phyloP scores from a whole-genome alignment of 2,797 vertebrate species.

The Semaprochilodus insignis region DNA sequence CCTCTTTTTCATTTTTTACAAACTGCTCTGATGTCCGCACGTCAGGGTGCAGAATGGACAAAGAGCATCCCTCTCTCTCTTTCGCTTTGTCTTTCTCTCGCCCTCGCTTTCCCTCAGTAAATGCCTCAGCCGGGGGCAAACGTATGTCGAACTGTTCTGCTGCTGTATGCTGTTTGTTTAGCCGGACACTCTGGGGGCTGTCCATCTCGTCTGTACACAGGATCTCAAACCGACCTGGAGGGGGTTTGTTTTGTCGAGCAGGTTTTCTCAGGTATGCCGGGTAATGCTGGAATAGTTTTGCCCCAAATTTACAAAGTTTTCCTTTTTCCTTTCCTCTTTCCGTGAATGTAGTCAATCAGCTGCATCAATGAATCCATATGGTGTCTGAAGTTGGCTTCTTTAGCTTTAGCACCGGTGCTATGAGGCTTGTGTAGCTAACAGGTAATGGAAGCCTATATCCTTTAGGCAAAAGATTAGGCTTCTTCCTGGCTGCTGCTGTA shows the following conservation, averaged over 20 bases:
- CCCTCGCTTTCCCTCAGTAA: neutral
- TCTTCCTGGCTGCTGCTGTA: too few species aligned
- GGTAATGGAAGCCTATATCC: too few species aligned
- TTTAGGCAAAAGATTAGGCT: too few species aligned
- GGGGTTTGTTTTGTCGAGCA: neutral
- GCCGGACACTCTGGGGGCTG: neutral
- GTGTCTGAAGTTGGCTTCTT: too few species aligned
- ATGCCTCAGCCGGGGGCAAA: neutral
- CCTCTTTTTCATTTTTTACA: neutral
- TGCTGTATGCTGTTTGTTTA: neutral
- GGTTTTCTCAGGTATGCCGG: neutral
- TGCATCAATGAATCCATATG: neutral
- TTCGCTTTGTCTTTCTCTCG: neutral
- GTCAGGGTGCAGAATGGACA: neutral
- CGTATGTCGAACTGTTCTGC: neutral
- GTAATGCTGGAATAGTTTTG: too few species aligned
- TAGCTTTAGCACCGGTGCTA: too few species aligned
- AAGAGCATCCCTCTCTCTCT: neutral
- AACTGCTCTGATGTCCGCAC: slow-evolving; percentile 6
- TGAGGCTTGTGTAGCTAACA: too few species aligned
- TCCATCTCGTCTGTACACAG: neutral
- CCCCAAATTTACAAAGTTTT: neutral
- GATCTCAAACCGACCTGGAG: neutral
- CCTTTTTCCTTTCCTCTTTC: too few species aligned
- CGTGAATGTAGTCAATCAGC: neutral